Evolutionary conservation across 1,140 invertebrate species (phyloP).

Genomic region (Plutomurus gul): DNA sequence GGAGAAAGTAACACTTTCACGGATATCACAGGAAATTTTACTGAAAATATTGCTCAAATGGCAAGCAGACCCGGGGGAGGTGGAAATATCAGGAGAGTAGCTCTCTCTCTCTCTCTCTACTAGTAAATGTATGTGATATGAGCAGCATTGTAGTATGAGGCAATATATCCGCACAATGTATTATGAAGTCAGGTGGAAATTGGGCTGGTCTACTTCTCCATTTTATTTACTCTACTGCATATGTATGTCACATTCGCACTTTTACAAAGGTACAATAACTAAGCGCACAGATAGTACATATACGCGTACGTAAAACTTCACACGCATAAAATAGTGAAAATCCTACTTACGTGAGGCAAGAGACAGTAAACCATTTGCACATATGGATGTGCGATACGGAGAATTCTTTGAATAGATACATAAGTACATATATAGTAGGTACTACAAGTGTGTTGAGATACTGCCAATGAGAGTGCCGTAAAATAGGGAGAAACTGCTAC

Average conservation of each 20-base stretch:
- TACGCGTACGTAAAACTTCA: background rate
- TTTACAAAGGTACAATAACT: background rate
- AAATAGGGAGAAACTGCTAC: too few species aligned
- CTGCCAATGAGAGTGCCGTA: too few species aligned
- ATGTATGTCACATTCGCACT: slow-evolving; percentile 8
- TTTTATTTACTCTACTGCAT: slow-evolving; percentile 5
- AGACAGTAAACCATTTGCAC: too few species aligned
- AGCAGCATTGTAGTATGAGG: too few species aligned
- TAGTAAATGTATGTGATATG: too few species aligned
- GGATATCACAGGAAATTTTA: background rate
- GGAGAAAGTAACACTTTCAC: background rate
- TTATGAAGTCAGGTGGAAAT: slow-evolving; percentile 14
- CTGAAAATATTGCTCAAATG: slow-evolving; percentile 27
- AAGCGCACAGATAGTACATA: background rate
- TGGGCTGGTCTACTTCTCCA: background rate
- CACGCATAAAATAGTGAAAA: background rate
- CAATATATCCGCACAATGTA: background rate
- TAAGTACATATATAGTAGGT: too few species aligned
- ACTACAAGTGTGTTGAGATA: too few species aligned
- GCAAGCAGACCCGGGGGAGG: background rate
- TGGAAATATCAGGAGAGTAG: slow-evolving; percentile 6
- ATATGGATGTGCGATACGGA: too few species aligned
- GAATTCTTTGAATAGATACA: too few species aligned
- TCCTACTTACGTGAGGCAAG: too few species aligned
- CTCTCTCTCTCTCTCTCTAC: too few species aligned